These are phyloP conservation scores for Cyclargus thomasi DNA, from an alignment of 1,140 invertebrate genomes.

Conservation along the genomic window DNA sequence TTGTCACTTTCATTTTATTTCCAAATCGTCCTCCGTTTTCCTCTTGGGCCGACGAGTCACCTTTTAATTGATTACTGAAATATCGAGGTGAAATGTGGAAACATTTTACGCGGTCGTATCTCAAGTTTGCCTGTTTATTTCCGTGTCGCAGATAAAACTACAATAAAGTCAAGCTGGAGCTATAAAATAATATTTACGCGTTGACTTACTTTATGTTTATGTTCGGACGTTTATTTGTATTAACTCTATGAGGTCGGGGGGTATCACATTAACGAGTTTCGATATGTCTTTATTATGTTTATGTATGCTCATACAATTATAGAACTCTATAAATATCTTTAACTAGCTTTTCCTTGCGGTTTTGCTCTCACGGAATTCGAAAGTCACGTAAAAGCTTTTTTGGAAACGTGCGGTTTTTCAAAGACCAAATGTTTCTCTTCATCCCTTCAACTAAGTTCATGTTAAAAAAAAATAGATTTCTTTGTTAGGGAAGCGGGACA, in stretches of 20 bases:
- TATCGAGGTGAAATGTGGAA: not conserved
- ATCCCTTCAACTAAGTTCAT: no score
- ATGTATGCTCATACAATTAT: not conserved
- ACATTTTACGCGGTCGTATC: not conserved
- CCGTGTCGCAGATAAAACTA: not conserved
- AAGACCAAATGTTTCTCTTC: no score
- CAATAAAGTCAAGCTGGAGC: not conserved
- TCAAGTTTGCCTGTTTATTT: not conserved
- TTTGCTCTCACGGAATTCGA: no score
- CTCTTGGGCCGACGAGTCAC: not conserved
- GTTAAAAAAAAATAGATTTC: no score
- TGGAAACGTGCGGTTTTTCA: no score
- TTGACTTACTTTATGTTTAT: slow-evolving; percentile 3
- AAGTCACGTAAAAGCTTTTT: no score
- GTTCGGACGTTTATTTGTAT: not conserved
- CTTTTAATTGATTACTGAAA: not conserved
- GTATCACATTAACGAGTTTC: not conserved
- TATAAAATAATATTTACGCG: slow-evolving; percentile 1
- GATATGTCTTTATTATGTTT: not conserved
- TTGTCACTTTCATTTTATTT: not conserved
- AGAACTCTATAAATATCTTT: no score
- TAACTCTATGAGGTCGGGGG: not conserved
- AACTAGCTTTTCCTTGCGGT: no score
- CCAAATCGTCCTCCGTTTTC: not conserved
- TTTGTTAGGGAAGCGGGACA: no score